A percentile compares a stretch with the other conserved stretches of the same genome.
phyloP scores from a whole-genome alignment of 2,888 invertebrate genomes.

The Hirtodrosophila cameraria region DNA sequence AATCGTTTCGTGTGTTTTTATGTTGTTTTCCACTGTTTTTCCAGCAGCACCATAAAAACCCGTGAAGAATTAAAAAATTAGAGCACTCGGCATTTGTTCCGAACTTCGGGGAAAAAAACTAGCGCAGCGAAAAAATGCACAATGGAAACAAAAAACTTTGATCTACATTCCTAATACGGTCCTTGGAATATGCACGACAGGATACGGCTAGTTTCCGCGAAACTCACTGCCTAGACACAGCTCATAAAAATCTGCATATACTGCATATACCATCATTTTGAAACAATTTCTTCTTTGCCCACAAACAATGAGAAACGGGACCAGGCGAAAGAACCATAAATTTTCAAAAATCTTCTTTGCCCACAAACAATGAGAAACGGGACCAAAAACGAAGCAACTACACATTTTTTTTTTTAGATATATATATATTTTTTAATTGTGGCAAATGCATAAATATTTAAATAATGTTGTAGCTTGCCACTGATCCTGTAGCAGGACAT shows the following conservation, averaged over 20 bases:
- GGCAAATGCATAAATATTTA: constrained; percentile 16
- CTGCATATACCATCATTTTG: constrained; percentile 38
- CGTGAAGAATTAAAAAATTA: constrained; percentile 80
- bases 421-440: constrained; percentile 31
- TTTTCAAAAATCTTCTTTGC: constrained; percentile 40
- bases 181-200: constrained; percentile 66
- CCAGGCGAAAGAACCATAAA: constrained; percentile 73
- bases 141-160: constrained; percentile 81
- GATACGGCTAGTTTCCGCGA: constrained; percentile 63
- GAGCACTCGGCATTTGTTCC: constrained; percentile 56
- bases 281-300: constrained; percentile 47
- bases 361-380: constrained; percentile 14
- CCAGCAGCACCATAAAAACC: constrained; percentile 64
- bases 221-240: constrained; percentile 30
- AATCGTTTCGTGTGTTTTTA: constrained; percentile 16
- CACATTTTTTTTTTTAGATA: constrained; percentile 24
- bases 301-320: constrained; percentile 53
- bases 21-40: constrained; percentile 55
- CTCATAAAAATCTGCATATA: constrained; percentile 79
- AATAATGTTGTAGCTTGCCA: background rate
- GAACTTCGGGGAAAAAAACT: constrained; percentile 77
- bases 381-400: constrained; percentile 8
- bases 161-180: constrained; percentile 80
- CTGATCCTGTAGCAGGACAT: background rate
- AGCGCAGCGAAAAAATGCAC: constrained; percentile 62